A percentile compares a stretch with the other conserved stretches of the same genome.
Conservation (phyloP, 2,888 invertebrate genomes). For the Drosophila recens region DNA sequence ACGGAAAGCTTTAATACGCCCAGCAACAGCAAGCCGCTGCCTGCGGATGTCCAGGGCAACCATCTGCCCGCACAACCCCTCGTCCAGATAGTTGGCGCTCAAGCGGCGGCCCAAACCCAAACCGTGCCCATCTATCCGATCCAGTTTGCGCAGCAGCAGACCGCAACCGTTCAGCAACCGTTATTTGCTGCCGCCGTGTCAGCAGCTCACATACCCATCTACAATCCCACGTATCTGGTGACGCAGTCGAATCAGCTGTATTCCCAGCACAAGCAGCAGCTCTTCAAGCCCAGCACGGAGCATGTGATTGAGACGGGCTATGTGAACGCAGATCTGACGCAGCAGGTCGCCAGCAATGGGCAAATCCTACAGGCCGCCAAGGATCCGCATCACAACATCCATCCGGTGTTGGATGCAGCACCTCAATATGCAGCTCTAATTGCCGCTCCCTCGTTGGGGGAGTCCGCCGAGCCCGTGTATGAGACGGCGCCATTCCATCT, state of each 20-base stretch:
- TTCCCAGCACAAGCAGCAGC: slow-evolving; percentile 83
- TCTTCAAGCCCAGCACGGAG: slow-evolving; percentile 86
- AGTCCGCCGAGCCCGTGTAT: slow-evolving; percentile 57
- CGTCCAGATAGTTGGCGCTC: slow-evolving; percentile 83
- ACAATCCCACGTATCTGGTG: slow-evolving; percentile 84
- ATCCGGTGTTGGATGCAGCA: slow-evolving; percentile 77
- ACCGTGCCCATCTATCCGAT: slow-evolving; percentile 86
- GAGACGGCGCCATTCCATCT: slow-evolving; percentile 79
- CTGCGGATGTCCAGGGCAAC: slow-evolving; percentile 83
- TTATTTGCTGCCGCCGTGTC: slow-evolving; percentile 80
- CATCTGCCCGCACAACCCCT: slow-evolving; percentile 81
- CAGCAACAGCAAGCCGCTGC: slow-evolving; percentile 85
- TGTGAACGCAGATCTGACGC: slow-evolving; percentile 82
- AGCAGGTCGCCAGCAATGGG: slow-evolving; percentile 84
- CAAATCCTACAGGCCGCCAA: slow-evolving; percentile 84
- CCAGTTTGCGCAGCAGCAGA: slow-evolving; percentile 81
- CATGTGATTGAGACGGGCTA: slow-evolving; percentile 83
- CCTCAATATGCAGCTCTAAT: slow-evolving; percentile 84
- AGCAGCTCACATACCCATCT: slow-evolving; percentile 81
- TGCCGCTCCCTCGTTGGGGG: slow-evolving; percentile 79
- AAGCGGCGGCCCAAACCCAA: slow-evolving; percentile 85
- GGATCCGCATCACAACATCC: slow-evolving; percentile 79
- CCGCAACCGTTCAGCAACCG: slow-evolving; percentile 78
- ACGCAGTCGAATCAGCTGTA: slow-evolving; percentile 85
- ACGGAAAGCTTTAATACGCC: slow-evolving; percentile 85